Evolutionary conservation across 2,797 vertebrate species (phyloP), one percentile per base, ranked within the genome.

Genomic region (Loriculus beryllinus): DNA sequence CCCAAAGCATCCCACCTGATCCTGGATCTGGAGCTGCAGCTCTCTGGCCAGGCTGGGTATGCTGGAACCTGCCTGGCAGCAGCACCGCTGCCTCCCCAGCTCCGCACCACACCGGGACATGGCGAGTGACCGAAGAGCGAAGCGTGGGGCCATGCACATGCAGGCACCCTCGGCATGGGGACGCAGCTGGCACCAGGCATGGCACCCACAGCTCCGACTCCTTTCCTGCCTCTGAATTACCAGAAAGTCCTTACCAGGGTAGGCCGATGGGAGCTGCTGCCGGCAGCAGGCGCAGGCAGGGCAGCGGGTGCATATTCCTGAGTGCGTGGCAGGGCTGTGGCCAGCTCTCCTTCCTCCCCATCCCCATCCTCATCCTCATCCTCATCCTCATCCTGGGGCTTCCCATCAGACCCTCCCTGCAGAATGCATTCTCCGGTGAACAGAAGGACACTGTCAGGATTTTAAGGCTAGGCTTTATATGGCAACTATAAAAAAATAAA

Each of bases 391-490:
- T 48, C 35, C 35, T 74, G 2, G 14, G 71, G 56, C 86, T 87
- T 82, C 82, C 76, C 4, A 7, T 52, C 60, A 48, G 82, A 33
- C 71, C 82, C 74, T 90, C 31, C 1, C 70, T 80, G 86, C 63
- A 22, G 81, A 42, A 52, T 5, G 69, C 35, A 37, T 56, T 88
- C 88, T 90, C 72, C 15, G 23, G 88, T 22, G 82, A 82, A 56
- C 4, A 28, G 74, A 93, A 95, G 86, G 92, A 93, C 78, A 51
- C 93, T 88, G 47, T 92, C 64, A 48, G 82, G 69, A 64, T 86
- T 90, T 97, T 98, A 98, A 98, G 97, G 97, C 97, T 96, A 96
- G 39, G 81, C 83, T 95, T 91, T 62, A 75, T 75, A 86, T 35
- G 37, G 91, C 69, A 65, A 90, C 91, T 95, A 65, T 96, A 96